A percentile compares a stretch with the other conserved stretches of the same genome.
phyloP scores from a whole-genome alignment of 2,797 vertebrate species.

The Huso huso region DNA sequence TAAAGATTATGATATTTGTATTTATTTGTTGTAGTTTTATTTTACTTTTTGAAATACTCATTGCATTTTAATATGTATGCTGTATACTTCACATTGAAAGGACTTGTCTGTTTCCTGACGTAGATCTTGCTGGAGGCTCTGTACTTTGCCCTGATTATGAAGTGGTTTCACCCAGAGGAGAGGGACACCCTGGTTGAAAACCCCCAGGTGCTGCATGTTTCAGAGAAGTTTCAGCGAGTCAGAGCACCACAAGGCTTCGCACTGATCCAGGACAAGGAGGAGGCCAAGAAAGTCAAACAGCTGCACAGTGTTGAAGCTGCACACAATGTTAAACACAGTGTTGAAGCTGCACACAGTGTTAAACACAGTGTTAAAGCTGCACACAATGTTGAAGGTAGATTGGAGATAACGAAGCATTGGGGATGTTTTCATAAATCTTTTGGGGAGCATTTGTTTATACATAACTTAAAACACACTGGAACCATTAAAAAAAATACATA shows the following conservation, averaged over 20 bases:
- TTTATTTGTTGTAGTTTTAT: too few relatives aligned
- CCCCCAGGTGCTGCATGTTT: constrained; percentile 76
- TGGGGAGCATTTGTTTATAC: too few relatives aligned
- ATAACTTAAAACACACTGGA: too few relatives aligned
- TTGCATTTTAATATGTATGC: too few relatives aligned
- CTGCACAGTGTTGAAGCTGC: constrained; percentile 76
- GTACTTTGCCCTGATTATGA: constrained; percentile 76
- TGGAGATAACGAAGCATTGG: too few relatives aligned
- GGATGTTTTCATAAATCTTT: too few relatives aligned
- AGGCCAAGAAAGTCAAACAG: constrained; percentile 76
- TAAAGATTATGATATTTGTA: too few relatives aligned
- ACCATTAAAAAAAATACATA: too few relatives aligned
- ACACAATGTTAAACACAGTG: constrained; percentile 68
- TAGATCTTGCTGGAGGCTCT: constrained; percentile 81
- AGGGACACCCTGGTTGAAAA: constrained; percentile 85
- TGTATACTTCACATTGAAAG: too few relatives aligned
- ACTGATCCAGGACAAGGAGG: constrained; percentile 86
- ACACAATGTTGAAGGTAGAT: constrained; percentile 80
- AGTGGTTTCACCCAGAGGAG: constrained; percentile 82
- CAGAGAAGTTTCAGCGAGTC: constrained; percentile 80
- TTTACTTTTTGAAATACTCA: too few relatives aligned
- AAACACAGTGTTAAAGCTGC: constrained; percentile 68
- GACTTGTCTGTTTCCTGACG: background rate
- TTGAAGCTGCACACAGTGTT: constrained; percentile 74
- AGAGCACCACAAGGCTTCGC: constrained; percentile 88